A percentile compares a stretch with the other conserved stretches of the same genome.
Conservation (phyloP, 2,113 vertebrate genomes). For the Euleptes europaea region DNA sequence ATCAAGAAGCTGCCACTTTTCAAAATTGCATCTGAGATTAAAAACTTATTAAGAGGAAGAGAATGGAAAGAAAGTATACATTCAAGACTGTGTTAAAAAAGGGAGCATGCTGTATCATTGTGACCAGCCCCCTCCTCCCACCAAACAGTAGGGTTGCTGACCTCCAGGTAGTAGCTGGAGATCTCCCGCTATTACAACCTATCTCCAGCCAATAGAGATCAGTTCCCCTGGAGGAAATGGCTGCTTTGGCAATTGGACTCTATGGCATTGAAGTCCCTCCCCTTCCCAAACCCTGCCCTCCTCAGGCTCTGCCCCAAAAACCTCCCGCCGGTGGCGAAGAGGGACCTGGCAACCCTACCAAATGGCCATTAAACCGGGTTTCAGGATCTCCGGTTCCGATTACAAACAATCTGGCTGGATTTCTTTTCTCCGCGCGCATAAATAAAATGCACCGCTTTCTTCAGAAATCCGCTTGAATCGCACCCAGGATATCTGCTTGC, state of each 20-base stretch:
- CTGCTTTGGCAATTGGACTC: too few relatives aligned
- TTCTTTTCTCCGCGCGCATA: constrained; percentile 13
- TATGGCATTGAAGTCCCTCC: too few relatives aligned
- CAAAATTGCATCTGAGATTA: constrained; percentile 18
- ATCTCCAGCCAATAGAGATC: too few relatives aligned
- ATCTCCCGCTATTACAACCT: too few relatives aligned
- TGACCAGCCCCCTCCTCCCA: constrained; percentile 19
- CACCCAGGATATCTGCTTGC: constrained; percentile 15
- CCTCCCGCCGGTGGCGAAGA: too few relatives aligned
- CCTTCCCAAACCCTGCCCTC: too few relatives aligned
- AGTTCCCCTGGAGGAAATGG: too few relatives aligned
- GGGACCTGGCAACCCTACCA: too few relatives aligned
- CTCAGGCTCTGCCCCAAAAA: too few relatives aligned
- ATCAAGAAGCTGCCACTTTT: constrained; percentile 8
- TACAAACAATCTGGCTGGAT: constrained; percentile 16
- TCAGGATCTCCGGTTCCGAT: constrained; percentile 25
- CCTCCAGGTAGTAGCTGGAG: too few relatives aligned
- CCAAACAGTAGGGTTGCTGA: background rate
- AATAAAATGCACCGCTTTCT: background rate
- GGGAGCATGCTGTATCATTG: background rate
- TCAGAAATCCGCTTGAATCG: constrained; percentile 53
- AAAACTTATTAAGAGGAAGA: background rate
- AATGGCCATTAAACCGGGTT: background rate
- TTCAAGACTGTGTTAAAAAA: background rate
- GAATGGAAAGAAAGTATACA: background rate